Percentiles rank a stretch among this genome's conserved stretches.
Conservation (phyloP, 2,888 invertebrate species). For the Drosophila borealis region DNA sequence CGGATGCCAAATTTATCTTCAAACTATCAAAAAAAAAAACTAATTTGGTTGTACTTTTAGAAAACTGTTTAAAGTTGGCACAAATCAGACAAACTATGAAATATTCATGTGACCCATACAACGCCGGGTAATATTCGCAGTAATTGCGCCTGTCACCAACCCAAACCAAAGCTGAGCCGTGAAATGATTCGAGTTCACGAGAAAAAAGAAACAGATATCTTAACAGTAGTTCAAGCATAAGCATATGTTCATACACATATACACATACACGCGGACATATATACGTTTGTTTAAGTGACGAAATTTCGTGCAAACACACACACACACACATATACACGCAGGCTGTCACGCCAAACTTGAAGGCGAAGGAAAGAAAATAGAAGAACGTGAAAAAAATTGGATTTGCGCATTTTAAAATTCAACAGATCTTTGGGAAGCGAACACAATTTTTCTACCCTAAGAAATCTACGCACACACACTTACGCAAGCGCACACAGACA, state of each 20-base stretch:
- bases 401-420: constrained; percentile 2
- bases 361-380: background rate
- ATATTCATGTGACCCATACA: too few relatives aligned
- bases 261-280: background rate
- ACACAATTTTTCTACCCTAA: constrained; percentile 18
- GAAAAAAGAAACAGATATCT: too few relatives aligned
- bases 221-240: background rate
- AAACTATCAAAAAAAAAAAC: too few relatives aligned
- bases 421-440: constrained; percentile 24
- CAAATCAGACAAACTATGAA: too few relatives aligned
- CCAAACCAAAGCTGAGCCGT: too few relatives aligned
- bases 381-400: background rate
- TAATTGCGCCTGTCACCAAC: too few relatives aligned
- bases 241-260: background rate
- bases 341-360: background rate
- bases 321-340: background rate
- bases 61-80: too few relatives aligned
- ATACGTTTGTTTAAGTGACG: background rate
- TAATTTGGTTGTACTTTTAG: too few relatives aligned
- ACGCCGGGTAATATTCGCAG: too few relatives aligned
- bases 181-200: too few relatives aligned
- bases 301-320: background rate
- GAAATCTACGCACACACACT: constrained; percentile 28
- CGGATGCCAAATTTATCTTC: too few relatives aligned
- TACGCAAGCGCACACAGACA: constrained; percentile 32